phyloP scores from a whole-genome alignment of 2,113 vertebrate species.

The Synchiropus splendidus region DNA sequence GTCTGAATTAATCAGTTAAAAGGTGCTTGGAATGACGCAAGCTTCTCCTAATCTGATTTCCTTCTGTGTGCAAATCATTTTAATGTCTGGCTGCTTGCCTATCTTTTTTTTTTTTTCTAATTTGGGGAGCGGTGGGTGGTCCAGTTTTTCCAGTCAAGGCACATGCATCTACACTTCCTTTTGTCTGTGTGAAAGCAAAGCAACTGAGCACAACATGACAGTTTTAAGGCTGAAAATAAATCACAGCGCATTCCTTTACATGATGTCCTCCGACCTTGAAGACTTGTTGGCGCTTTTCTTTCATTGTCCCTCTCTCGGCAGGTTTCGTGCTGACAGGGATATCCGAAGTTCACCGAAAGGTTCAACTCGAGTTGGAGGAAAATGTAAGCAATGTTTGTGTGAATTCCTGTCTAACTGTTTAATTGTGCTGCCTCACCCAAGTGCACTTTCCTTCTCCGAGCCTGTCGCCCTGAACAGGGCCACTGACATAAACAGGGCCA shows the following conservation, averaged over 20 bases:
- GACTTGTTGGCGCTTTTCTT: too few species aligned
- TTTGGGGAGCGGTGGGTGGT: slow-evolving; percentile 25
- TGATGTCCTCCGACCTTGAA: too few species aligned
- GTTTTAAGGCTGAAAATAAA: too few species aligned
- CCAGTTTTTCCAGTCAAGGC: slow-evolving; percentile 33
- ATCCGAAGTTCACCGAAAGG: slow-evolving; percentile 84
- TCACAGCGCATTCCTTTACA: too few species aligned
- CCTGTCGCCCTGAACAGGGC: too few species aligned
- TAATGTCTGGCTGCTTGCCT: neutral
- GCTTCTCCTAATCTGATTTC: too few species aligned
- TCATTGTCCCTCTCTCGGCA: slow-evolving; percentile 43
- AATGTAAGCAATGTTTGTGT: slow-evolving; percentile 70
- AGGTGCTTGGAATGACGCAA: too few species aligned
- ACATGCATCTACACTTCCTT: neutral
- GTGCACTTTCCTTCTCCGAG: neutral
- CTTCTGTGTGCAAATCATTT: too few species aligned
- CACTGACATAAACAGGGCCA: too few species aligned
- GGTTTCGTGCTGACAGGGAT: slow-evolving; percentile 88
- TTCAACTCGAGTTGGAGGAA: slow-evolving; percentile 84
- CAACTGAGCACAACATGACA: too few species aligned
- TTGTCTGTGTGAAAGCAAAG: too few species aligned
- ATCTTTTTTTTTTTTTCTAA: slow-evolving; percentile 38
- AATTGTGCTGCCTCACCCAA: slow-evolving; percentile 7
- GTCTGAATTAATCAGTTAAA: too few species aligned
- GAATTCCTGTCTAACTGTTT: neutral